Conservation (phyloP, 2,888 invertebrate genomes). For the Heliconius erato region DNA sequence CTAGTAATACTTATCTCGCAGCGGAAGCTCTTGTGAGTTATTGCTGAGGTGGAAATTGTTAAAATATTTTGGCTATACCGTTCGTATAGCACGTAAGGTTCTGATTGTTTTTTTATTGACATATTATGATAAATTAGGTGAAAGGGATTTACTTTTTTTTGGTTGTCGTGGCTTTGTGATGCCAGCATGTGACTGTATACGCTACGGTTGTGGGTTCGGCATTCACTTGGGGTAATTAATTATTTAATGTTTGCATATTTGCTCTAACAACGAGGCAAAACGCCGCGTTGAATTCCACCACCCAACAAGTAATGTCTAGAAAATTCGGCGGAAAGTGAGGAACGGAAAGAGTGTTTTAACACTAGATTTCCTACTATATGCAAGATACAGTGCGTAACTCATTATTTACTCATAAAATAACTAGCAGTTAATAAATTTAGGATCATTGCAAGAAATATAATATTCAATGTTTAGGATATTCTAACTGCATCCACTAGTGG, state of each 20-base stretch:
- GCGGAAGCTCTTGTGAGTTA: conserved; percentile 71
- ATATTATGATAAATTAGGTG: no score
- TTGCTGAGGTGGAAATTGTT: conserved; percentile 48
- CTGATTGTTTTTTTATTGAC: background rate
- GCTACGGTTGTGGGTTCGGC: no score
- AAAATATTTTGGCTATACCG: conserved; percentile 26
- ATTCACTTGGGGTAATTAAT: no score
- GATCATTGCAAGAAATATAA: background rate
- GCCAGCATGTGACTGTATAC: background rate
- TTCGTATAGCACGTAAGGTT: background rate
- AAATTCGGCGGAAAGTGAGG: no score
- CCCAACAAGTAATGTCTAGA: no score
- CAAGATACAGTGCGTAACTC: no score
- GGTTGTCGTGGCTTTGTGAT: background rate
- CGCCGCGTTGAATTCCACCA: no score
- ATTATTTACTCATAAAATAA: background rate
- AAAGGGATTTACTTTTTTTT: no score
- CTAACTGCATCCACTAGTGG: background rate
- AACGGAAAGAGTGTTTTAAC: no score
- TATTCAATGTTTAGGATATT: background rate
- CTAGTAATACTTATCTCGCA: conserved; percentile 75
- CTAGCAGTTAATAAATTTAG: background rate
- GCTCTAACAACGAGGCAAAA: no score
- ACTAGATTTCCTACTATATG: no score
- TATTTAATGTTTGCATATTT: no score